These are phyloP conservation scores for Cynoglossus semilaevis DNA, from an alignment of 2,113 vertebrate genomes.

Conservation along the genomic window DNA sequence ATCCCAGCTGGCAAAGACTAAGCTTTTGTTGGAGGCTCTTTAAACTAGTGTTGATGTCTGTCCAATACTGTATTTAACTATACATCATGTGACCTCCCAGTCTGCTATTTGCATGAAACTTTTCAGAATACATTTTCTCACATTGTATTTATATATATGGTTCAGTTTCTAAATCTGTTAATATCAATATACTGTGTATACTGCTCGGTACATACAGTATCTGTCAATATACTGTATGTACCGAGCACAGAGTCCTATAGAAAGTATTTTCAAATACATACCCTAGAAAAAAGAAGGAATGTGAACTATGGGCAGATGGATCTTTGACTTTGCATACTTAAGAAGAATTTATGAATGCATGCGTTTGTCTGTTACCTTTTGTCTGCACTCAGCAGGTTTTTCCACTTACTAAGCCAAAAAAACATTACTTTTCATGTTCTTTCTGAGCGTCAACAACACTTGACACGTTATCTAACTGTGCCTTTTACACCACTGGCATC, in stretches of 20 bases:
- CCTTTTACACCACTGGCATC: not conserved
- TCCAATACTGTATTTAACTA: no score
- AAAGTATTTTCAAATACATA: slow-evolving; percentile 29
- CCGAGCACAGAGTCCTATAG: not conserved
- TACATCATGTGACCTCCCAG: no score
- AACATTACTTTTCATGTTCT: slow-evolving; percentile 31
- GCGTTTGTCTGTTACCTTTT: slow-evolving; percentile 22
- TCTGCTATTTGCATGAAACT: no score
- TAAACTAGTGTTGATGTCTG: no score
- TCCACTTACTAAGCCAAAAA: slow-evolving; percentile 57
- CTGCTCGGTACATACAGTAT: no score
- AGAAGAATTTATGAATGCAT: slow-evolving; percentile 20
- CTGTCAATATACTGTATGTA: no score
- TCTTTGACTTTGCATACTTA: slow-evolving; percentile 57
- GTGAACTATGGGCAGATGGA: slow-evolving; percentile 55
- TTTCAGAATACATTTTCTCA: no score
- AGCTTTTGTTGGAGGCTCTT: no score
- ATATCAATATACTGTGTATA: no score
- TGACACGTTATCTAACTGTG: slow-evolving; percentile 10
- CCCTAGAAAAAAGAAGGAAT: slow-evolving; percentile 39
- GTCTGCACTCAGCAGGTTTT: slow-evolving; percentile 63
- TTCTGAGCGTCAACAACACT: slow-evolving; percentile 14
- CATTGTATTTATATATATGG: no score
- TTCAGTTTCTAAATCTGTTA: no score
- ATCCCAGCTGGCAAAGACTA: no score